Percentiles rank a stretch among this genome's conserved stretches.
Conservation (phyloP, 2,113 vertebrate species). For the Saimiri boliviensis region DNA sequence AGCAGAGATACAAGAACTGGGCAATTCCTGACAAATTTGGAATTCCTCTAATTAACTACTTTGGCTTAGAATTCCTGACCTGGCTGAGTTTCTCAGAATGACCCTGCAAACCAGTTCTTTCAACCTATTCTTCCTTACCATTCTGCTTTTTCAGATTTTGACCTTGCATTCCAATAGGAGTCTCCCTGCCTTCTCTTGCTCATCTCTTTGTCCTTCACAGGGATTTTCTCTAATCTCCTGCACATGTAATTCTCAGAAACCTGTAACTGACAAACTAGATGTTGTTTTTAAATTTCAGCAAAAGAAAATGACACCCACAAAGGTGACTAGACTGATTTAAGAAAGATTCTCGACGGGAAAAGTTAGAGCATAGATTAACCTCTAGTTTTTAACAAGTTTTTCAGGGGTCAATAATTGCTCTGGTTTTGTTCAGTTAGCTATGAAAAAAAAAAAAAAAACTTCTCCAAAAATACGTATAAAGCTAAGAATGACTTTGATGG, state of each 20-base stretch:
- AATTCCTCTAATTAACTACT: neutral
- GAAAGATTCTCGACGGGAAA: neutral
- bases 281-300: neutral
- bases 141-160: neutral
- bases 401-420: neutral
- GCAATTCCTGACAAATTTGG: neutral
- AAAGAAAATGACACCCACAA: conserved; percentile 6
- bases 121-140: neutral
- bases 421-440: neutral
- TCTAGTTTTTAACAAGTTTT: neutral
- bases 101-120: neutral
- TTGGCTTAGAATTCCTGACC: neutral
- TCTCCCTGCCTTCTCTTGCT: neutral
- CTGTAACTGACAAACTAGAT: neutral
- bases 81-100: neutral
- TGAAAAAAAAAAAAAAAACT: neutral
- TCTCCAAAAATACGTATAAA: neutral
- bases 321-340: conserved; percentile 4
- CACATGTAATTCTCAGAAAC: neutral
- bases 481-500: neutral
- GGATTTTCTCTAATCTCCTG: neutral
- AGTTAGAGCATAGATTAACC: neutral
- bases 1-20: neutral
- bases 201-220: neutral
- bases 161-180: neutral